A percentile compares a stretch with the other conserved stretches of the same genome.
Evolutionary conservation across 2,113 vertebrate species (phyloP).

Genomic region (human (Homo sapiens)): DNA sequence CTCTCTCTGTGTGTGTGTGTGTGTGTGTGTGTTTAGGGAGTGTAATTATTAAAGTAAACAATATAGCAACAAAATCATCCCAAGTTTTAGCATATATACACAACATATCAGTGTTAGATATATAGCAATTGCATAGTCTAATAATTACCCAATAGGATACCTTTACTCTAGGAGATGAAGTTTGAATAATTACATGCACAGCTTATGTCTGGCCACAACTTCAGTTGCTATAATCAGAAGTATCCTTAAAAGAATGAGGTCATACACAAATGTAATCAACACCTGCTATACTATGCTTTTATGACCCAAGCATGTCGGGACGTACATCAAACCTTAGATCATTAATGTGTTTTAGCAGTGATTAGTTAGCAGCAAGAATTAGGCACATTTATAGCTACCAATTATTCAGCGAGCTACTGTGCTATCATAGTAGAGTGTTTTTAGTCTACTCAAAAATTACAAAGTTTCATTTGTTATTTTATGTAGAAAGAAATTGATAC

Average conservation of each 20-base stretch:
- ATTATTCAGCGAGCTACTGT: not conserved
- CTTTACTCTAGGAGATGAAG: not conserved
- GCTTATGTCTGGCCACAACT: not conserved
- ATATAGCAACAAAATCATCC: not conserved
- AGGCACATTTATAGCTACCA: not conserved
- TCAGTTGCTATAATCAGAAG: not conserved
- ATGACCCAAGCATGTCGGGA: not conserved
- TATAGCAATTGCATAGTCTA: not conserved
- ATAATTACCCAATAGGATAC: not conserved
- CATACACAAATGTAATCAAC: not conserved
- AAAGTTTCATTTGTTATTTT: not conserved
- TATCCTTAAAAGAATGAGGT: not conserved
- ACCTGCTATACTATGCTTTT: not conserved
- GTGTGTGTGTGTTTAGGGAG: not conserved
- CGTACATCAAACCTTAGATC: not conserved
- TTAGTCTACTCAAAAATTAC: not conserved
- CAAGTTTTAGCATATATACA: not conserved
- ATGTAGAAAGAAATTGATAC: not conserved
- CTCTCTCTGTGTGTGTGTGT: not conserved
- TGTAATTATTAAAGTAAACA: not conserved
- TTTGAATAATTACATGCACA: not conserved
- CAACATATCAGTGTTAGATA: not conserved
- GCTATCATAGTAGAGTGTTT: not conserved
- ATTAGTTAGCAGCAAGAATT: not conserved
- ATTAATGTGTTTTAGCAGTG: not conserved